Evolutionary conservation across 2,888 invertebrate genomes (phyloP).

Genomic region (Bibio marci): DNA sequence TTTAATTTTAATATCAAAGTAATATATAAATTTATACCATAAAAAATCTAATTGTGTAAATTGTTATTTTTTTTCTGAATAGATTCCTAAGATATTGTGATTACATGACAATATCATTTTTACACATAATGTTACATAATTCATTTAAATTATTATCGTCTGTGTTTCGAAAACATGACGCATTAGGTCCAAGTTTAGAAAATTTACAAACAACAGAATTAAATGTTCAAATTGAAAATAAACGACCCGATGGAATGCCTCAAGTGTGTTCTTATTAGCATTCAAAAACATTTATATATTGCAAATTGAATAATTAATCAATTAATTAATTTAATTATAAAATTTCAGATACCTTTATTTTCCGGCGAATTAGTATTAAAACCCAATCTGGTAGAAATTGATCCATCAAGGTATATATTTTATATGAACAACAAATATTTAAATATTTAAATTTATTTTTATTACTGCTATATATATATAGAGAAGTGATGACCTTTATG

Average conservation of each 20-base stretch:
- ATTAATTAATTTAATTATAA: too few relatives aligned
- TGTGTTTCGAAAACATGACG: slow-evolving; percentile 36
- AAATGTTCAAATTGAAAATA: slow-evolving; percentile 33
- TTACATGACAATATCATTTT: slow-evolving; percentile 50
- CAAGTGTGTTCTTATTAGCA: slow-evolving; percentile 19
- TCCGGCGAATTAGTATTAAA: slow-evolving; percentile 38
- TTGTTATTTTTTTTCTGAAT: too few relatives aligned
- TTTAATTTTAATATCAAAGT: slow-evolving; percentile 65
- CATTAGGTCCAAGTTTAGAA: slow-evolving; percentile 34
- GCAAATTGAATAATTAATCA: too few relatives aligned
- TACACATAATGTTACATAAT: slow-evolving; percentile 43
- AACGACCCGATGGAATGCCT: slow-evolving; percentile 28
- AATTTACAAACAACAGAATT: slow-evolving; percentile 26
- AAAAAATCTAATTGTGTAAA: too few relatives aligned
- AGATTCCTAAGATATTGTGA: slow-evolving; percentile 58
- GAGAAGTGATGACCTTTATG: slow-evolving; percentile 36
- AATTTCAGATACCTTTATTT: slow-evolving; percentile 21
- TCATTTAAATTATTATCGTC: slow-evolving; percentile 41
- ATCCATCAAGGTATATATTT: slow-evolving; percentile 26
- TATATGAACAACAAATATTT: neutral
- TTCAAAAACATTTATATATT: neutral
- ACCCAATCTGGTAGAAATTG: slow-evolving; percentile 39
- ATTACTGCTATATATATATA: slow-evolving; percentile 2
- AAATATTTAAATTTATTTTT: too few relatives aligned
- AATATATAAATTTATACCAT: slow-evolving; percentile 13